Base-by-base conservation (phyloP, 2,797 vertebrate genomes). In the Cichlasoma orientale region DNA sequence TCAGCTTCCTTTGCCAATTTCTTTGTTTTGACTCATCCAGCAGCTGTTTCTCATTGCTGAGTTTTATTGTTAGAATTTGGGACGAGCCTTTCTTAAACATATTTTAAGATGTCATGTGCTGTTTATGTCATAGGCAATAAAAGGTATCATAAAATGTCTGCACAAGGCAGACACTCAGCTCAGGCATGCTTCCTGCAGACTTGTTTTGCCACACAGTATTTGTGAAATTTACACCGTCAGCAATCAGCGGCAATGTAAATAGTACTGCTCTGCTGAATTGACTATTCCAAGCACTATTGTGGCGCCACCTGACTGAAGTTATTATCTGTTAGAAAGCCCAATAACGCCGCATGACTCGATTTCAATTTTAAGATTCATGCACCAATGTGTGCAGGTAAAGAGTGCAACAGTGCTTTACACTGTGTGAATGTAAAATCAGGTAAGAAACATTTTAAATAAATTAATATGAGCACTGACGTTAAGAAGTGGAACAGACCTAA, bases 101-200 rank as follows among this genome's bases (percentile, higher is more conserved):
- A 87, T 88, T 88, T 89, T 55, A 79, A 75, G 80, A 88, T 76
- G 82, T 68, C 82, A 75, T 87, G 83, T 86, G 87, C 72, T 86
- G 81, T 90, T 89, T 90, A 81, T 86, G 71, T 84, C 84, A 83
- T 7, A n/a, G 74, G 41, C 61, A 75, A 85, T 90, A 83, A 92
- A 90, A 75, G 54, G 75, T 53, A 74, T 68, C 63, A 82, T 87
- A 88, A 90, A 90, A 73, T 63, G 72, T 86, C 83, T 84, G 72
- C 14, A 5, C 33, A 9, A 71, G 68, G 56, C 78, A 82, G 84
- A 90, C 82, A 41, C 44, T 58, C 23, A 70, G 78, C 47, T 38
- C 38, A 19, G 69, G 66, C 23, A 36, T 68, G 56, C 54, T 80
- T 83, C 72, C 76, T 75, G 78, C 54, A 80, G 78, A 75, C 21